Conservation (phyloP, 1,140 invertebrate species). For the Mya arenaria region DNA sequence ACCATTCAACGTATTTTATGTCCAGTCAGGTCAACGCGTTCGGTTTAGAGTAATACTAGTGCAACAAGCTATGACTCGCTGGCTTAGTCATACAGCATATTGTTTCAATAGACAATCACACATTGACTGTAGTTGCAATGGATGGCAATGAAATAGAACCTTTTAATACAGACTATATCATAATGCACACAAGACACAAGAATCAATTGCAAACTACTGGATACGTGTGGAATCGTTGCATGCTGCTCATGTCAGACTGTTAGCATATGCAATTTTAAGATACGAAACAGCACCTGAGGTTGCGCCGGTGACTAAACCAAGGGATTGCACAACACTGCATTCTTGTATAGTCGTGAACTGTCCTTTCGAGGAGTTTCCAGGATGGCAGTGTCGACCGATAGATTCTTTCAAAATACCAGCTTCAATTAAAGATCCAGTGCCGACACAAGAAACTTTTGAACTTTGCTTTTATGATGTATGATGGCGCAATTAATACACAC, state of each 20-base stretch:
- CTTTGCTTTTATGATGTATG: conserved; percentile 58
- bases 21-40: conserved; percentile 47
- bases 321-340: conserved; percentile 27
- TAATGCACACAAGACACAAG: conserved; percentile 84
- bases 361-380: conserved; percentile 51
- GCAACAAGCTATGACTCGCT: no score
- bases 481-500: no score
- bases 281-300: conserved; percentile 84
- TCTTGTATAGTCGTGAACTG: conserved; percentile 61
- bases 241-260: no score
- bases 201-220: conserved; percentile 89
- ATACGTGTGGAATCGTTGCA: conserved; percentile 85
- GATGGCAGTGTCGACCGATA: conserved; percentile 42
- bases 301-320: conserved; percentile 71
- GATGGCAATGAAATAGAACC: conserved; percentile 91
- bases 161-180: conserved; percentile 81
- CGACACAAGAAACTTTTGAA: conserved; percentile 48
- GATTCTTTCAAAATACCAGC: no score
- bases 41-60: conserved; percentile 69
- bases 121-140: conserved; percentile 87
- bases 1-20: conserved; percentile 61
- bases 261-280: conserved; percentile 88
- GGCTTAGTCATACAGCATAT: conserved; percentile 41
- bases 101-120: conserved; percentile 91
- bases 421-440: conserved; percentile 37